These are phyloP conservation scores for Mola mola DNA, from an alignment of 2,113 vertebrate genomes.

Conservation along the genomic window DNA sequence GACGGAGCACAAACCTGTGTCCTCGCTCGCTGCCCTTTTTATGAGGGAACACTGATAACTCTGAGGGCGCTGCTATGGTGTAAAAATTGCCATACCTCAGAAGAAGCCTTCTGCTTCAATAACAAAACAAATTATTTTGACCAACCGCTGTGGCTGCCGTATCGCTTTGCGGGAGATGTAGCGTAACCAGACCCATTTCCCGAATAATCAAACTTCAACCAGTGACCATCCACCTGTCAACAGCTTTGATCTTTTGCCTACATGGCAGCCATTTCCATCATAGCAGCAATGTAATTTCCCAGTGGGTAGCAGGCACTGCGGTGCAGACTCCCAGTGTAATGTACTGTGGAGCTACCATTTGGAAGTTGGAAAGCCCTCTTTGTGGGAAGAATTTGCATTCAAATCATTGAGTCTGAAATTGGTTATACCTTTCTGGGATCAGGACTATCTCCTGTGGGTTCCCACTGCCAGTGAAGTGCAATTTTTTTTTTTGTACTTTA, in stretches of 20 bases:
- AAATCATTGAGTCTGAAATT: conserved; percentile 82
- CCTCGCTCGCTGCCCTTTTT: conserved; percentile 58
- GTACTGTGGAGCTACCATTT: conserved; percentile 62
- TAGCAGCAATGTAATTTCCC: conserved; percentile 75
- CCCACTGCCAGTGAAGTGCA: conserved; percentile 61
- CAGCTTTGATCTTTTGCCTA: conserved; percentile 72
- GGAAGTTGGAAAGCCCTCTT: conserved; percentile 64
- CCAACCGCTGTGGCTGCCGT: conserved; percentile 49
- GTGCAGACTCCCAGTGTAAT: conserved; percentile 68
- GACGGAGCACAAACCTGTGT: conserved; percentile 67
- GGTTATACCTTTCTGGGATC: conserved; percentile 79
- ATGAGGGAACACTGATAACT: conserved; percentile 63
- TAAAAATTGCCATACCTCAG: conserved; percentile 54
- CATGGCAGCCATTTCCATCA: conserved; percentile 75
- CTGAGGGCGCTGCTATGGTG: conserved; percentile 39
- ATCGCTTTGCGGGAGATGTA: conserved; percentile 57
- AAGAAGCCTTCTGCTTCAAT: conserved; percentile 61
- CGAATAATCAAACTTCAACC: conserved; percentile 68
- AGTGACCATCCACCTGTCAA: conserved; percentile 65
- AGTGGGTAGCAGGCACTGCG: conserved; percentile 57
- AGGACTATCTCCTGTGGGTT: conserved; percentile 74
- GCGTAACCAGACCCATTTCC: conserved; percentile 67
- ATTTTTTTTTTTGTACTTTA: conserved; percentile 71
- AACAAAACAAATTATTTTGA: conserved; percentile 70
- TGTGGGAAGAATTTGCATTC: conserved; percentile 79